Evolutionary conservation across 2,888 invertebrate genomes (phyloP), one percentile per base, ranked within the genome.

Genomic region (Dermolepida albohirtum): DNA sequence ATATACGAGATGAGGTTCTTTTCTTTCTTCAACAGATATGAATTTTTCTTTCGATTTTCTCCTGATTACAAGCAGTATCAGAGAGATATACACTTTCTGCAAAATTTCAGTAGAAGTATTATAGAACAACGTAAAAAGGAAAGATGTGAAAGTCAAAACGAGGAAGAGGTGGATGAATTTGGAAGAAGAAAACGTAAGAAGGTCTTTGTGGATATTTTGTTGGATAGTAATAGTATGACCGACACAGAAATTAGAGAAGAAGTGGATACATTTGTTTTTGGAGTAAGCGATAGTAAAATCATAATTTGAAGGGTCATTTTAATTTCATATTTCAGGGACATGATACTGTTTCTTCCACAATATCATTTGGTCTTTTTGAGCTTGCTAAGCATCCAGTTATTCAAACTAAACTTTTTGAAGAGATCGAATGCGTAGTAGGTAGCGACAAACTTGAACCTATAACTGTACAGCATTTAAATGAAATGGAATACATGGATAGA

Each of bases 251-350:
- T 81, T 0, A 74, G 81, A 22, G 84, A 82, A 39, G 85, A 83
- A 67, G 80, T 90, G 76, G 89, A 89, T 77, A 85, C 88, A 39
- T 72, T 72, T 44, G 43, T 71, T 88, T 90, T 70, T 88, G 89
- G 78, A 88, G 89, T 89, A 81, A 80, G 78, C 72, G 75, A 49
- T 7, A 54, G 12, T 54, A 16, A 29, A 17, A 12, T 16, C 17
- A 7, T 0, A 16, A 11, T 49, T n/a, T n/a, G n/a, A n/a, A n/a
- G 12, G 5, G 4, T 22, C 1, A 22, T 22, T 47, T 22, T 39
- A 52, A 29, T 14, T 22, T 27, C 51, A 11, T 14, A 16, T 43
- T 52, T 43, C 40, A 84, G 85, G 87, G 87, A 0, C 85, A 87
- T 69, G 86, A 88, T 67, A 88, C 88, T 0, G 86, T 87, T 49